These are phyloP conservation scores for Allolobophora icterica DNA, from an alignment of 2,888 invertebrate genomes.

Conservation along the genomic window DNA sequence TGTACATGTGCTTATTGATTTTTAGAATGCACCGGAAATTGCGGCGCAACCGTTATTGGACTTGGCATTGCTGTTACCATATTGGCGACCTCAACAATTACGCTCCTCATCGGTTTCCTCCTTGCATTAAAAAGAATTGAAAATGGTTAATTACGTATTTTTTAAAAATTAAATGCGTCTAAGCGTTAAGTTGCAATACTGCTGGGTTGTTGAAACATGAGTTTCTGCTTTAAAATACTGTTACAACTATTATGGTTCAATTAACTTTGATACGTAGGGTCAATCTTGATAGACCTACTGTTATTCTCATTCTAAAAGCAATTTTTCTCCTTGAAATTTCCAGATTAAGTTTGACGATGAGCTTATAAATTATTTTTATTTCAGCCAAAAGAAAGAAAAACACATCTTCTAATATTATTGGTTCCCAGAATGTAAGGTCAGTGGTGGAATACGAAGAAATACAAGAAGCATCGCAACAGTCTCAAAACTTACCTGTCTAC, in stretches of 20 bases:
- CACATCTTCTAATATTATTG: neutral
- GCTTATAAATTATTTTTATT: neutral
- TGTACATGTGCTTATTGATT: neutral
- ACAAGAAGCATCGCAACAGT: neutral
- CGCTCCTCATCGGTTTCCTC: neutral
- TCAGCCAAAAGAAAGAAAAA: neutral
- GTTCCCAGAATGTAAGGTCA: neutral
- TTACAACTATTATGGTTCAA: too few species aligned
- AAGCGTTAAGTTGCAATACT: too few species aligned
- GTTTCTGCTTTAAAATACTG: too few species aligned
- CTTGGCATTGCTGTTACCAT: neutral
- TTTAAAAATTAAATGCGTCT: too few species aligned
- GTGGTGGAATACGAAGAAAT: neutral
- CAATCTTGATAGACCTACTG: too few species aligned
- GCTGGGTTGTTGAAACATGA: neutral
- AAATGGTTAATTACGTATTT: neutral
- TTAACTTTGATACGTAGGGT: neutral
- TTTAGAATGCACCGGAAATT: neutral
- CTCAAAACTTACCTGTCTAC: neutral
- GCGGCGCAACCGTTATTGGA: neutral
- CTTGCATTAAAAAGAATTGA: neutral
- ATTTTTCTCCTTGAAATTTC: neutral
- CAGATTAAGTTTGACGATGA: neutral
- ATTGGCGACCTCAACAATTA: constrained; percentile 3
- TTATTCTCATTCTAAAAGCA: neutral